Conservation (phyloP, 2,888 invertebrate species). For the Carterocephalus palaemon region DNA sequence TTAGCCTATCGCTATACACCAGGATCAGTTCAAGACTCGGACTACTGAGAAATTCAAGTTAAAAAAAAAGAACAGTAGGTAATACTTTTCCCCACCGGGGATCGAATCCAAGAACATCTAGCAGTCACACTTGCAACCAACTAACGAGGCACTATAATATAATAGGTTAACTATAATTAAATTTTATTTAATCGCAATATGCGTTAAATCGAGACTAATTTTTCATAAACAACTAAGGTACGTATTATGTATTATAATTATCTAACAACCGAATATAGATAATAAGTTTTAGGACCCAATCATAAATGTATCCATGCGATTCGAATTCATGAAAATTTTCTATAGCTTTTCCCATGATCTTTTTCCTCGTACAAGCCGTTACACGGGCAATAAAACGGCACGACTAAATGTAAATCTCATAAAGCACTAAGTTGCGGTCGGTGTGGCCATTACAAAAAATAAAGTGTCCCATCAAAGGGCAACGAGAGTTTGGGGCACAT, state of each 20-base stretch:
- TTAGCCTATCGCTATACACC: too few relatives aligned
- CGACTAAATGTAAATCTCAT: slow-evolving; percentile 66
- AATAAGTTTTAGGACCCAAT: background rate
- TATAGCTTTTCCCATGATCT: slow-evolving; percentile 31
- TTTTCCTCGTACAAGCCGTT: slow-evolving; percentile 40
- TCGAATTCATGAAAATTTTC: slow-evolving; percentile 47
- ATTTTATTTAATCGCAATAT: too few relatives aligned
- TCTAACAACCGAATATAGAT: background rate
- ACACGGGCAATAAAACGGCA: slow-evolving; percentile 63
- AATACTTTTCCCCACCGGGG: too few relatives aligned
- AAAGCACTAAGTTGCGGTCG: slow-evolving; percentile 50
- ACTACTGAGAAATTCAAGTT: too few relatives aligned
- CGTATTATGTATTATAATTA: background rate
- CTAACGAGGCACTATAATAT: too few relatives aligned
- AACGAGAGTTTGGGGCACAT: slow-evolving; percentile 54
- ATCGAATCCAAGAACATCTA: too few relatives aligned
- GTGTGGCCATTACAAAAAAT: slow-evolving; percentile 57
- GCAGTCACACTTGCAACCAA: too few relatives aligned
- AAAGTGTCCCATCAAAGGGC: slow-evolving; percentile 73
- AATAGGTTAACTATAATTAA: too few relatives aligned
- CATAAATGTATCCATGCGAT: slow-evolving; percentile 37
- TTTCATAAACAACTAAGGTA: too few relatives aligned
- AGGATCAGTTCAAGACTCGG: too few relatives aligned
- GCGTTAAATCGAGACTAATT: too few relatives aligned
- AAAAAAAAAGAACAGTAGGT: too few relatives aligned